Percentiles rank a stretch among this genome's conserved stretches.
These are phyloP conservation scores for Steromphala cineraria DNA, from an alignment of 2,888 invertebrate genomes.

Conservation along the genomic window DNA sequence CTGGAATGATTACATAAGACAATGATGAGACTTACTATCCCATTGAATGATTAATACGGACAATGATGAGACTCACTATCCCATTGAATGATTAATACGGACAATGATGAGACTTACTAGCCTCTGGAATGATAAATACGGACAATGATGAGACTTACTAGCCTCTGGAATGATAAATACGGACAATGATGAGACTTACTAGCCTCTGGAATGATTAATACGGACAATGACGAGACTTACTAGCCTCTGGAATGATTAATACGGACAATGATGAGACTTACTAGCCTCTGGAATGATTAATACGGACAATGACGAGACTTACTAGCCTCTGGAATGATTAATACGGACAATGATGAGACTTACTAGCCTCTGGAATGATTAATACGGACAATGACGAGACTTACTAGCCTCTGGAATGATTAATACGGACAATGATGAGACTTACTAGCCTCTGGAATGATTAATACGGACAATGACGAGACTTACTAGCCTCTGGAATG, in stretches of 20 bases:
- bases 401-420: background rate
- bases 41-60: too few species aligned
- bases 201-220: too few species aligned
- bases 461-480: background rate
- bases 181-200: background rate
- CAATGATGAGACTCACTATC: constrained; percentile 41
- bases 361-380: background rate
- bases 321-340: constrained; percentile 47
- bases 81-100: constrained; percentile 35
- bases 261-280: background rate
- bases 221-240: constrained; percentile 35
- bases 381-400: background rate
- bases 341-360: background rate
- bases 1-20: too few species aligned
- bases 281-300: too few species aligned
- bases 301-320: constrained; percentile 27
- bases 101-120: too few species aligned
- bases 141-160: too few species aligned
- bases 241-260: constrained; percentile 43
- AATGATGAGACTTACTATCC: background rate
- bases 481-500: constrained; percentile 51
- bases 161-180: too few species aligned
- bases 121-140: too few species aligned
- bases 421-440: background rate
- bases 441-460: too few species aligned